phyloP scores from a whole-genome alignment of 2,113 vertebrate genomes.

The Taurulus bubalis region DNA sequence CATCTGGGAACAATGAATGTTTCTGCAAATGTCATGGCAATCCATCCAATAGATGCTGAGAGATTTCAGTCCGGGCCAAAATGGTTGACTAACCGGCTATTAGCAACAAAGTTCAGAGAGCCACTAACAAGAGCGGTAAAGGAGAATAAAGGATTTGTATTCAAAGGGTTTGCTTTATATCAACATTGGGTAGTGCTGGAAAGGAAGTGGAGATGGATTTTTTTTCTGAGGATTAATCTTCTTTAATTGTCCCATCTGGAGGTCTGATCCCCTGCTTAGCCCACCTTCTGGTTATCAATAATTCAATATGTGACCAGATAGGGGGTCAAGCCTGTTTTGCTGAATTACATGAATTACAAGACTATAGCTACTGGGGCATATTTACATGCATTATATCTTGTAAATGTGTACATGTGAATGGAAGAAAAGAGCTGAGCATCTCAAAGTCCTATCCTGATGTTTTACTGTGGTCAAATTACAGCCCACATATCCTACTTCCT shows the following conservation, averaged over 20 bases:
- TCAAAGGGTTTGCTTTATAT: slow-evolving; percentile 14
- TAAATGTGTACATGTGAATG: neutral
- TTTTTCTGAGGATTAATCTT: slow-evolving; percentile 56
- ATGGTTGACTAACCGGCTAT: neutral
- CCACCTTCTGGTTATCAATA: slow-evolving; percentile 56
- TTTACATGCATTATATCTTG: slow-evolving; percentile 9
- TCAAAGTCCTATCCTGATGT: neutral
- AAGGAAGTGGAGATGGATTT: slow-evolving; percentile 59
- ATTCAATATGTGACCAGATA: slow-evolving; percentile 38
- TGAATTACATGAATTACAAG: slow-evolving; percentile 15
- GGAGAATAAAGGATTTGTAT: neutral
- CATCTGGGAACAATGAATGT: neutral
- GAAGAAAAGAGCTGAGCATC: neutral
- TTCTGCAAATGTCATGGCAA: neutral
- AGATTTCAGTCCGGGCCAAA: neutral
- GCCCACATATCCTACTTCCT: neutral
- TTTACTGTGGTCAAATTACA: neutral
- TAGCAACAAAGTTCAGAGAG: neutral
- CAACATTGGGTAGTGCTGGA: neutral
- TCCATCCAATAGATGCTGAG: neutral
- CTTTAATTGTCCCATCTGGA: slow-evolving; percentile 66
- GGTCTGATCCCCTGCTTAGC: slow-evolving; percentile 52
- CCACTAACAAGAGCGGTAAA: neutral
- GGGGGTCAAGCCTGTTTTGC: slow-evolving; percentile 1
- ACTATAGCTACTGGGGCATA: neutral